Evolutionary conservation across 92 coral and sea anemone genomes (phyloP).

Genomic region (Micromussa lordhowensis): DNA sequence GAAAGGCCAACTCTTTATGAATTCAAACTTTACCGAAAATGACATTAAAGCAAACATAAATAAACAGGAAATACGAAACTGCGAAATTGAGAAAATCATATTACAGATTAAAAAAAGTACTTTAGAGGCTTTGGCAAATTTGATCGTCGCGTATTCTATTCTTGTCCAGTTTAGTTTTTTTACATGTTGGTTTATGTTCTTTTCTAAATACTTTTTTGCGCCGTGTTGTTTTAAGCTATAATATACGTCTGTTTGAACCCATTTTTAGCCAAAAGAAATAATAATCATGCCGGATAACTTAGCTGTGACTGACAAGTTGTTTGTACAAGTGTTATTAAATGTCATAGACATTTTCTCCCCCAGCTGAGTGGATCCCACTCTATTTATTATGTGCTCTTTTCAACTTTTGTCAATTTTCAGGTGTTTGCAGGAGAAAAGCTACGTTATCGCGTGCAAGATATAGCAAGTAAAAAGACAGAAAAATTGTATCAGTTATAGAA

Average conservation of each 20-base stretch:
- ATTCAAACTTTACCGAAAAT: constrained; percentile 7
- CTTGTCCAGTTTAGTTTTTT: background rate
- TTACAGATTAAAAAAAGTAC: background rate
- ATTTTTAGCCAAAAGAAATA: background rate
- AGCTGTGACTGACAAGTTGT: background rate
- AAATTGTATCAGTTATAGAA: background rate
- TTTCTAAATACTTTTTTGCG: background rate
- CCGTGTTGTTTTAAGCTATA: background rate
- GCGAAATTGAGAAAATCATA: constrained; percentile 6
- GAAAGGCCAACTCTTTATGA: background rate
- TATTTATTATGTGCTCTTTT: background rate
- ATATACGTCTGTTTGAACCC: background rate
- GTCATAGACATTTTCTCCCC: background rate
- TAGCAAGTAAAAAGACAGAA: background rate
- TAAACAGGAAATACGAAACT: background rate
- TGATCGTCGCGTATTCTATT: background rate
- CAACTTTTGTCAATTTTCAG: background rate
- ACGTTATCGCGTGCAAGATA: background rate
- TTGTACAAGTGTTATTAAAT: constrained; percentile 1
- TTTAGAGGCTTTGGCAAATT: background rate
- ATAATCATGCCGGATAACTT: background rate
- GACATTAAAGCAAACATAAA: background rate
- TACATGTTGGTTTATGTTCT: background rate
- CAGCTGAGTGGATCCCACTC: background rate
- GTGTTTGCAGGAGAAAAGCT: background rate